phyloP scores from a whole-genome alignment of 2,113 vertebrate genomes.

The Kryptolebias marmoratus region DNA sequence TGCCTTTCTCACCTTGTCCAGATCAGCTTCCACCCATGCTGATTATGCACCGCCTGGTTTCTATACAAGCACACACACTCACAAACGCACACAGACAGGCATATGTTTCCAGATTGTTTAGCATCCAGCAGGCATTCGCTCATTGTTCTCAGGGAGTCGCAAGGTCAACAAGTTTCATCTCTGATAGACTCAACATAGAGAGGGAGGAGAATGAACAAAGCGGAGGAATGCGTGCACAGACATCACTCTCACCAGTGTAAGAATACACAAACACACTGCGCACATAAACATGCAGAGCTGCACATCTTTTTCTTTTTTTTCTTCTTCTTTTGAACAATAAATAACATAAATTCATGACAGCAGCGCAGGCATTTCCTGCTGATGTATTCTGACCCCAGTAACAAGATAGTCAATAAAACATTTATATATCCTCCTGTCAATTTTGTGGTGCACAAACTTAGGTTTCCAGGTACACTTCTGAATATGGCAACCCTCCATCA shows the following conservation, averaged over 20 bases:
- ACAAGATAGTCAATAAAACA: constrained; percentile 50
- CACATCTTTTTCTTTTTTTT: background rate
- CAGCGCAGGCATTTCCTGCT: constrained; percentile 27
- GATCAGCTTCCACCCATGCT: constrained; percentile 15
- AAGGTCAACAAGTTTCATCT: constrained; percentile 71
- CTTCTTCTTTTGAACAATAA: constrained; percentile 14
- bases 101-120: constrained; percentile 61
- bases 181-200: constrained; percentile 55
- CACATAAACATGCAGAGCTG: background rate
- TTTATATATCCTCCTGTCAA: constrained; percentile 13
- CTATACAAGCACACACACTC: constrained; percentile 3
- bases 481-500: constrained; percentile 14
- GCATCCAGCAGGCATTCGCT: constrained; percentile 56
- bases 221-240: constrained; percentile 2
- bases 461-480: background rate
- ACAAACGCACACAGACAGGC: background rate
- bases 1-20: constrained; percentile 18
- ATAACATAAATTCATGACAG: constrained; percentile 24
- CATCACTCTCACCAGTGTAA: constrained; percentile 1
- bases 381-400: constrained; percentile 37
- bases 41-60: constrained; percentile 58
- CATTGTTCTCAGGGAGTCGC: constrained; percentile 56
- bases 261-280: background rate
- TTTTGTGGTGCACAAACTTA: background rate
- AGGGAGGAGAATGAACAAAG: constrained; percentile 39